Evolutionary conservation across 2,113 vertebrate genomes (phyloP).

Genomic region (Pterocles burchelli): DNA sequence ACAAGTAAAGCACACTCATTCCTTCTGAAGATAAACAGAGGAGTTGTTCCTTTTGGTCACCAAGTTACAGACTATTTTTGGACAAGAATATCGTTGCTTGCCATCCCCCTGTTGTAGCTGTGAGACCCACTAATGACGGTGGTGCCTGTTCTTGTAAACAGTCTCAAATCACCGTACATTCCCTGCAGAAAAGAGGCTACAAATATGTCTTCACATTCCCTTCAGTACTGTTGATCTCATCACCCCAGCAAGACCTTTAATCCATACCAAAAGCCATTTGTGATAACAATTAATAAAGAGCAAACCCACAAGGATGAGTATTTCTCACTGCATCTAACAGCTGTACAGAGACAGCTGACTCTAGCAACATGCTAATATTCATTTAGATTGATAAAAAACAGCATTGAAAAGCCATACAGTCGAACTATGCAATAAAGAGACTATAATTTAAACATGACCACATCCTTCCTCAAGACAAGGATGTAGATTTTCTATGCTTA

Average conservation of each 20-base stretch:
- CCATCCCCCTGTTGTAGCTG: background rate
- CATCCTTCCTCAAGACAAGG: background rate
- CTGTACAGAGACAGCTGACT: background rate
- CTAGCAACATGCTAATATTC: background rate
- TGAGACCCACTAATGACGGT: background rate
- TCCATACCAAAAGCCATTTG: conserved; percentile 73
- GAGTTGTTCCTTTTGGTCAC: background rate
- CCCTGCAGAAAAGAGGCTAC: conserved; percentile 37
- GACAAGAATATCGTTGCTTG: background rate
- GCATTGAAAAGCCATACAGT: background rate
- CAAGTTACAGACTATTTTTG: conserved; percentile 7
- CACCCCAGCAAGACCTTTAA: conserved; percentile 41
- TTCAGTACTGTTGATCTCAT: conserved; percentile 53
- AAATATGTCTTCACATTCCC: background rate
- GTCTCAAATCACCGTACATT: background rate
- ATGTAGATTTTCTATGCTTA: background rate
- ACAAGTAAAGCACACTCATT: background rate
- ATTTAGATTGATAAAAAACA: background rate
- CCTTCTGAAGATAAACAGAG: background rate
- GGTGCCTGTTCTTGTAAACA: background rate
- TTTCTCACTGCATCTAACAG: background rate
- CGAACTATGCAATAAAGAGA: background rate
- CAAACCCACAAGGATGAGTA: background rate
- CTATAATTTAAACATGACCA: rapidly evolving
- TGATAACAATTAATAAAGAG: background rate